Percentiles rank a stretch among this genome's conserved stretches.
Evolutionary conservation across 2,888 invertebrate species (phyloP).

Genomic region (Sisyra terminalis): DNA sequence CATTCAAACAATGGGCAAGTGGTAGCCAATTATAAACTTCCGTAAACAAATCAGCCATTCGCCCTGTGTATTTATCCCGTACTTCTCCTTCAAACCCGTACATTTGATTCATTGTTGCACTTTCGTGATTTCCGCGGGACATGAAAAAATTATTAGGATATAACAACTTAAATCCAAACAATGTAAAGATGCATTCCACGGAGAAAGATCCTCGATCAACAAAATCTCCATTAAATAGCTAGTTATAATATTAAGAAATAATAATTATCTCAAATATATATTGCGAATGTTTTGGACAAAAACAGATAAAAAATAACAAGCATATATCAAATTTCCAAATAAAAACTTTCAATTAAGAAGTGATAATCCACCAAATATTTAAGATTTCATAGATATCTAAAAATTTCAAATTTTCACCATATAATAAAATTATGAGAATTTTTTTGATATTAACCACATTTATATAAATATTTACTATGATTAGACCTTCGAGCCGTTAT

Average conservation of each 20-base stretch:
- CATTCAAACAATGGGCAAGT: slow-evolving; percentile 87
- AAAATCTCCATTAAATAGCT: slow-evolving; percentile 97
- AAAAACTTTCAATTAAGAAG: too few relatives aligned
- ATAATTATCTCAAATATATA: not conserved
- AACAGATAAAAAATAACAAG: too few relatives aligned
- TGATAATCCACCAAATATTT: too few relatives aligned
- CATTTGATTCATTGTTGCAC: slow-evolving; percentile 97
- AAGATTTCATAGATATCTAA: too few relatives aligned
- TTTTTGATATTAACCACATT: not conserved
- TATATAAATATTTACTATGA: not conserved
- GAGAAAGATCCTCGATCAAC: slow-evolving; percentile 99
- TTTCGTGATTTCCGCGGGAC: slow-evolving; percentile 99
- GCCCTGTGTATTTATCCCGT: slow-evolving; percentile 80
- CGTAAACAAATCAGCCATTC: slow-evolving; percentile 96
- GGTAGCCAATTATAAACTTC: slow-evolving; percentile 98
- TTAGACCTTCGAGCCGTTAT: too few relatives aligned
- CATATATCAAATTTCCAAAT: too few relatives aligned
- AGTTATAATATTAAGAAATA: slow-evolving; percentile 6
- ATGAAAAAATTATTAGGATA: slow-evolving; percentile 95
- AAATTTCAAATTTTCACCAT: too few relatives aligned
- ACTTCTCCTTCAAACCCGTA: slow-evolving; percentile 99
- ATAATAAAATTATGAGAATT: too few relatives aligned
- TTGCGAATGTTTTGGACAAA: not conserved
- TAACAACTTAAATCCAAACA: slow-evolving; percentile 91
- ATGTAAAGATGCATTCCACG: slow-evolving; percentile 94